Conservation (phyloP, 2,113 vertebrate genomes). For the Daboia siamensis region DNA sequence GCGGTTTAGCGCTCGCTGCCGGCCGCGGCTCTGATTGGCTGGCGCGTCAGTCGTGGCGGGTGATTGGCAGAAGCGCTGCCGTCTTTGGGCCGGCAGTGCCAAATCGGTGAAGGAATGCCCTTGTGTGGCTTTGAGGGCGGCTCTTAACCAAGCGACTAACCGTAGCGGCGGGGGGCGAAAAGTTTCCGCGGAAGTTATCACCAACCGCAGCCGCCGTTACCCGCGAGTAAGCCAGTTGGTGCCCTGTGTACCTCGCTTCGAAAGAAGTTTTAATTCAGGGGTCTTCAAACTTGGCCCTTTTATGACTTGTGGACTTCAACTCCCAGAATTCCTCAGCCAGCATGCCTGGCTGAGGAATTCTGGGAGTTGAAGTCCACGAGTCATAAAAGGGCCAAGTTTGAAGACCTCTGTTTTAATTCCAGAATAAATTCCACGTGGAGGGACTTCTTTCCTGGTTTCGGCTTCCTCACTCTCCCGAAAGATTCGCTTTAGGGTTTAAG, state of each 20-base stretch:
- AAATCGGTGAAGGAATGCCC: not conserved
- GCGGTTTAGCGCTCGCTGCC: fast-evolving
- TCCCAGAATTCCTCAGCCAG: too few species aligned
- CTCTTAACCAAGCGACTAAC: not conserved
- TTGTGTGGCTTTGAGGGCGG: not conserved
- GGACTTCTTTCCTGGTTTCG: not conserved
- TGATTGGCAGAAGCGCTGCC: not conserved
- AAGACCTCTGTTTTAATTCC: not conserved
- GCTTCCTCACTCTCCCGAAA: not conserved
- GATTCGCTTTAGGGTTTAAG: not conserved
- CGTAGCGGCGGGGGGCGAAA: not conserved
- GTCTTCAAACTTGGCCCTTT: too few species aligned
- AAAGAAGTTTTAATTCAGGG: not conserved
- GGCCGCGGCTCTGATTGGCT: constrained; percentile 35
- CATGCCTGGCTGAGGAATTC: too few species aligned
- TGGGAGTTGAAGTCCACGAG: too few species aligned
- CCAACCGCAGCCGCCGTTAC: not conserved
- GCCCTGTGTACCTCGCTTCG: not conserved
- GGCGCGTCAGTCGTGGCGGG: fast-evolving
- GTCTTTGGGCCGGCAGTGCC: not conserved
- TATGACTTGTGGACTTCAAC: too few species aligned
- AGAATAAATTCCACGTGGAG: not conserved
- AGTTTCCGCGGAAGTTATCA: not conserved
- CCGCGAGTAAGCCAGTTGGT: not conserved
- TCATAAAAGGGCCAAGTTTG: too few species aligned